These are phyloP conservation scores for Mongoloraphidia duomilia DNA, from an alignment of 2,888 invertebrate genomes.

Conservation along the genomic window DNA sequence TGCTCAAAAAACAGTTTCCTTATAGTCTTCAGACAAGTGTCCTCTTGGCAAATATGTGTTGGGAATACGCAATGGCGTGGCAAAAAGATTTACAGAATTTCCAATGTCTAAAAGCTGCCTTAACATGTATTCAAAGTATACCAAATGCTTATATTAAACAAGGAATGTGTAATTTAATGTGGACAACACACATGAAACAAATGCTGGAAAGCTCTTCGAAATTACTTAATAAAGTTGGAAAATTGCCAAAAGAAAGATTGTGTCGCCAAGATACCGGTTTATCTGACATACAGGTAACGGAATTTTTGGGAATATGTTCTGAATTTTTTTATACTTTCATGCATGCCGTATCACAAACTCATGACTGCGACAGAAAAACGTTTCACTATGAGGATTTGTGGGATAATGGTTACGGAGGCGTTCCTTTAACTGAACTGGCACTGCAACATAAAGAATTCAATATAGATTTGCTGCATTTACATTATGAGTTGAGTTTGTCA, in stretches of 20 bases:
- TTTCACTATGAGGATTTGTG: constrained; percentile 48
- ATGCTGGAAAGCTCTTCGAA: constrained; percentile 61
- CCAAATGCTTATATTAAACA: constrained; percentile 53
- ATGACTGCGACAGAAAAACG: constrained; percentile 27
- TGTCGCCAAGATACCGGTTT: constrained; percentile 65
- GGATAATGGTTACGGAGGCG: constrained; percentile 42
- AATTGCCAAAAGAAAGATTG: constrained; percentile 70
- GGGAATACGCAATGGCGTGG: constrained; percentile 85
- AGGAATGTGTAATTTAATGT: constrained; percentile 73
- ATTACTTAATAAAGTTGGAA: constrained; percentile 67
- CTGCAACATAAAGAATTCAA: constrained; percentile 61
- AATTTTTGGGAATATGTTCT: constrained; percentile 33
- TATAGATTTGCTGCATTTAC: constrained; percentile 60
- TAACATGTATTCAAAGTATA: constrained; percentile 52
- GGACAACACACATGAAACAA: constrained; percentile 79
- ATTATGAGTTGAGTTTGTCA: constrained; percentile 63
- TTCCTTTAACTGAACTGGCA: constrained; percentile 64
- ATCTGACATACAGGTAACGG: constrained; percentile 43
- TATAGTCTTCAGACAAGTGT: constrained; percentile 68
- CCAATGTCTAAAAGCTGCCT: constrained; percentile 51
- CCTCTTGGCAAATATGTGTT: constrained; percentile 72
- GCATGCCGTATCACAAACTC: constrained; percentile 25
- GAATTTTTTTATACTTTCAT: constrained; percentile 35
- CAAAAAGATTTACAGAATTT: constrained; percentile 57
- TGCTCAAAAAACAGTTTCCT: constrained; percentile 67